Evolutionary conservation across 2,113 vertebrate genomes (phyloP), one percentile per base, ranked within the genome.

Genomic region (Orcinus orca): DNA sequence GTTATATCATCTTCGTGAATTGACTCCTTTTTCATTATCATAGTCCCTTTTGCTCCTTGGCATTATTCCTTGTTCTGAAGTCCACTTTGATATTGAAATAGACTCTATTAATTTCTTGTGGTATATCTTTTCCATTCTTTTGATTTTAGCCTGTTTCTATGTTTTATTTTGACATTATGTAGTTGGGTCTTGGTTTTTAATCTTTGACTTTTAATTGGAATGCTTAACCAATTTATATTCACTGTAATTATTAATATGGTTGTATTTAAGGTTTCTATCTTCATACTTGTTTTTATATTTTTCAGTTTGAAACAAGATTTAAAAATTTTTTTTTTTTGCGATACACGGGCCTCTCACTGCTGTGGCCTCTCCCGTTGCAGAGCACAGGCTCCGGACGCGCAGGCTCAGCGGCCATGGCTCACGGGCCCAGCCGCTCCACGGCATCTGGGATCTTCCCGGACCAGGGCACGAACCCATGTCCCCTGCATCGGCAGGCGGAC

Each of bases 161-260:
- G 65, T 92, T 94, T 92, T 88, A 86, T 29, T 92, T 86, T 68
- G 23, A 88, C 3, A 88, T 31, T 5, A 29, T 60, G 17, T 26
- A 82, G 8, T 36, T 80, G 38, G 21, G 26, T 68, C 73, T 90
- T 92, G 5, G 23, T 88, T 93, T 81, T 41, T 47, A 84, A 55
- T 58, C 21, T 25, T 44, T 87, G 33, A 11, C 50, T 95, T 95
- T 90, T 93, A 76, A 86, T 79, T 95, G 67, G n/a, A 74, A 70
- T 70, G 23, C 36, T 82, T 93, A 86, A 3, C 3, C 29, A 90
- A 41, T 93, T 80, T 83, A 77, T 77, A 47, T 70, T 93, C 70
- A 77, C 20, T 77, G 14, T 88, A 73, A 91, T 87, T 74, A 77
- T 50, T 65, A 4, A 71, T 81, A 8, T 60, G 58, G 7, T 81